Evolutionary conservation across 2,113 vertebrate species (phyloP).

Genomic region (Talpa occidentalis): DNA sequence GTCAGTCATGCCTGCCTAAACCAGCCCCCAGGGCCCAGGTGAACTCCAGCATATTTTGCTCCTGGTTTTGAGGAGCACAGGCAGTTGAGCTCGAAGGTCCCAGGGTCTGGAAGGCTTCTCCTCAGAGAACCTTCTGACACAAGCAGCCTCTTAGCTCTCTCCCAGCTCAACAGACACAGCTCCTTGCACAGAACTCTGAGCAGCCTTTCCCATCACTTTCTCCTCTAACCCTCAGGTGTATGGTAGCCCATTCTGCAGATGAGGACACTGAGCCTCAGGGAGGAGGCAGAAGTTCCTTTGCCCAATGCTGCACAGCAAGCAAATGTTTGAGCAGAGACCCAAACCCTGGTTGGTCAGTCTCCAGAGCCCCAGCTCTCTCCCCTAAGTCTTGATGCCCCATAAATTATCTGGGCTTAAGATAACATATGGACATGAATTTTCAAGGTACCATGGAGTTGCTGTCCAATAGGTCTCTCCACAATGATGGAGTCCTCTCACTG

Average conservation of each 20-base stretch:
- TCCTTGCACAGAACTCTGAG: not conserved
- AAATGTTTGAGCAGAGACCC: not conserved
- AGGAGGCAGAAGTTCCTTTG: not conserved
- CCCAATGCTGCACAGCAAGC: not conserved
- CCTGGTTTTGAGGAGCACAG: not conserved
- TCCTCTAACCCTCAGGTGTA: not conserved
- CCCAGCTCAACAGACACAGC: not conserved
- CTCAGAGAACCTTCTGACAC: not conserved
- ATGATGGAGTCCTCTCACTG: not conserved
- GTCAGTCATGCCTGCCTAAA: not conserved
- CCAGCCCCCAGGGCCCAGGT: not conserved
- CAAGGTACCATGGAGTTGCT: not conserved
- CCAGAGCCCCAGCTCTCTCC: not conserved
- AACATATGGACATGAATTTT: fast-evolving
- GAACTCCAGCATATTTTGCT: not conserved
- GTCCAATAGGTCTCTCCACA: not conserved
- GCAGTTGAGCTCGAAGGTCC: not conserved
- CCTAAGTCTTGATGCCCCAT: not conserved
- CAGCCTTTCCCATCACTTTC: not conserved
- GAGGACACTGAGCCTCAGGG: not conserved
- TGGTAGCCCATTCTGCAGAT: not conserved
- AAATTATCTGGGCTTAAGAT: not conserved
- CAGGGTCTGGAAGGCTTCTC: not conserved
- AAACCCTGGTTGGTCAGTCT: not conserved
- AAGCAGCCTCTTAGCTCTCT: not conserved